Conservation (phyloP, 2,113 vertebrate genomes). For the Ancistrus triradiatus region DNA sequence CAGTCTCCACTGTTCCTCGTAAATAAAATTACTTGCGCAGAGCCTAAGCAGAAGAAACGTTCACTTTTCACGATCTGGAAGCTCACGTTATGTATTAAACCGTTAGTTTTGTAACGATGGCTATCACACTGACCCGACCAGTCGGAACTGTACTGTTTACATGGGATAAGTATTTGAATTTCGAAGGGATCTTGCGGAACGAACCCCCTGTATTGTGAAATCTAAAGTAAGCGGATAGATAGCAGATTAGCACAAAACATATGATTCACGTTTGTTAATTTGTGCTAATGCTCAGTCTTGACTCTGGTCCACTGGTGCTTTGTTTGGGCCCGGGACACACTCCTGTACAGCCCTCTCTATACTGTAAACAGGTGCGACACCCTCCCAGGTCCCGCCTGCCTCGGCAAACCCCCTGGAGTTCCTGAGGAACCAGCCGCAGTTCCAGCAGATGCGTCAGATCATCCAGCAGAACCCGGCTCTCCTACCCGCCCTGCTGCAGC, state of each 20-base stretch:
- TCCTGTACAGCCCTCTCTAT: conserved; percentile 40
- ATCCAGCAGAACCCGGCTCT: conserved; percentile 74
- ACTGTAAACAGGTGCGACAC: conserved; percentile 35
- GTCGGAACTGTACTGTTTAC: no score
- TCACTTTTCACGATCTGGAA: no score
- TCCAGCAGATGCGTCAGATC: conserved; percentile 75
- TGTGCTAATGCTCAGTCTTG: conserved; percentile 16
- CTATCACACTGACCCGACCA: no score
- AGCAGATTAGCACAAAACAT: conserved; percentile 14
- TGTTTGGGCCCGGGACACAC: conserved; percentile 39
- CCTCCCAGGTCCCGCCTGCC: conserved; percentile 22
- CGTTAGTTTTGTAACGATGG: no score
- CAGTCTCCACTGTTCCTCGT: no score
- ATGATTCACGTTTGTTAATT: conserved; percentile 20
- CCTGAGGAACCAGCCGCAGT: conserved; percentile 72
- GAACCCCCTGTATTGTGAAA: no score
- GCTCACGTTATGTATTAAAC: no score
- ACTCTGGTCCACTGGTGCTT: conserved; percentile 25
- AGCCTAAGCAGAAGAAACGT: no score
- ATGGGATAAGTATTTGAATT: no score
- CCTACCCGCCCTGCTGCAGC: conserved; percentile 68
- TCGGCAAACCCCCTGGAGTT: conserved; percentile 68
- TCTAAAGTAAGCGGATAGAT: not conserved
- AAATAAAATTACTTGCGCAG: no score
- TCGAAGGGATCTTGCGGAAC: no score